Base-by-base conservation (phyloP, 1,140 invertebrate genomes). In the Polypedilum vanderplanki region DNA sequence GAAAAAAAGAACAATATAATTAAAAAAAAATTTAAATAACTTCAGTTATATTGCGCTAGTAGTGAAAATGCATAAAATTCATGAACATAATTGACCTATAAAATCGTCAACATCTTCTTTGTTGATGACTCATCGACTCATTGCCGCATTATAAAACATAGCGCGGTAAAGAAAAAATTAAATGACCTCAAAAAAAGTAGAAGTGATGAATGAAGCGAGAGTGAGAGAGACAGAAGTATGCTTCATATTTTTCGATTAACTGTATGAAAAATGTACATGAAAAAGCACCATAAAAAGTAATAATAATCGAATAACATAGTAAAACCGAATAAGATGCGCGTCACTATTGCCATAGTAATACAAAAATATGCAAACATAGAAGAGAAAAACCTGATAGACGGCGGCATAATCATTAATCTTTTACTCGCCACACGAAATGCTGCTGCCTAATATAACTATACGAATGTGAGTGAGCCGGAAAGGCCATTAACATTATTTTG, bases 1-100 rank as follows among this genome's bases (percentile, higher is more conserved):
- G 46, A 15, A 78, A 81, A 80, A 81, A 75, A 57, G 4, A 15
- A 57, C 24, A 33, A 33, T 33, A 33, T 33, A 5, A 33, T n/a
- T n/a, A n/a, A n/a, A n/a, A n/a, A n/a, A n/a, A n/a, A n/a, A n/a
- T n/a, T n/a, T n/a, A n/a, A n/a, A n/a, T n/a, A n/a, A n/a, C n/a
- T n/a, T n/a, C n/a, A n/a, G n/a, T n/a, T n/a, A 57, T n/a, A 57
- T 57, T 57, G n/a, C n/a, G n/a, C n/a, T n/a, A n/a, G n/a, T n/a
- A 57, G 46, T 7, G 4, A 1, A 74, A 75, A 75, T 75, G 5
- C 22, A 76, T 70, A 75, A 74, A 18, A 40, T 73, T 70, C 17
- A 17, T 70, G 20, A 70, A 70, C 20, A 20, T 18, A 20, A 70
- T 70, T 70, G 65, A 70, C 65, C 65, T 22, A 22, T 20, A 70